These are phyloP conservation scores for Chaetogeoica ovagalla DNA, from an alignment of 2,888 invertebrate genomes.

Conservation along the genomic window DNA sequence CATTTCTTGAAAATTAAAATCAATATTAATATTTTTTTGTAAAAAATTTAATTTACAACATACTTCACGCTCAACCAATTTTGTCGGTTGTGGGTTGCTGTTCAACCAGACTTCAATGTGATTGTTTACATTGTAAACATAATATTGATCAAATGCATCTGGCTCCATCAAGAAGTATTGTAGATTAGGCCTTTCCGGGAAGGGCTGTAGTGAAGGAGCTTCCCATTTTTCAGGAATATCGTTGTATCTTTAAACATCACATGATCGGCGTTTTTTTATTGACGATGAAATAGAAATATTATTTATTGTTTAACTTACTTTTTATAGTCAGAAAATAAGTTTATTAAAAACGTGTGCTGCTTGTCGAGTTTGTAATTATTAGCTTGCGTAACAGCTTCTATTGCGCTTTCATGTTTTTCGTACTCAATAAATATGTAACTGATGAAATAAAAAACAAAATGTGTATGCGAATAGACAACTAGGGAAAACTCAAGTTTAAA, in stretches of 20 bases:
- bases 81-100: slow-evolving; percentile 80
- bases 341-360: slow-evolving; percentile 89
- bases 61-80: slow-evolving; percentile 80
- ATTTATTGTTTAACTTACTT: slow-evolving; percentile 70
- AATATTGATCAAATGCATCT: slow-evolving; percentile 95
- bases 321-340: slow-evolving; percentile 92
- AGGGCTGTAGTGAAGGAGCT: slow-evolving; percentile 84
- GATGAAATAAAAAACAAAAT: neutral
- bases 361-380: slow-evolving; percentile 96
- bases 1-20: slow-evolving; percentile 70
- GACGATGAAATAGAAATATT: neutral
- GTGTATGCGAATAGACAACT: too few relatives aligned
- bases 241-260: slow-evolving; percentile 41
- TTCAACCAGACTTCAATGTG: slow-evolving; percentile 62
- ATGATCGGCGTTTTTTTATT: too few relatives aligned
- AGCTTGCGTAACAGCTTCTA: slow-evolving; percentile 83
- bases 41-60: slow-evolving; percentile 56
- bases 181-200: slow-evolving; percentile 88
- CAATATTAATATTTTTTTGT: too few relatives aligned
- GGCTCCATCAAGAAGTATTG: slow-evolving; percentile 91
- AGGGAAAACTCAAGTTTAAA: too few relatives aligned
- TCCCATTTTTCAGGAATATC: slow-evolving; percentile 72
- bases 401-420: slow-evolving; percentile 77
- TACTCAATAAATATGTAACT: slow-evolving; percentile 91
- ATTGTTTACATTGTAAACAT: slow-evolving; percentile 59